phyloP scores from a whole-genome alignment of 2,888 invertebrate species.

The Parasteatoda lunata region DNA sequence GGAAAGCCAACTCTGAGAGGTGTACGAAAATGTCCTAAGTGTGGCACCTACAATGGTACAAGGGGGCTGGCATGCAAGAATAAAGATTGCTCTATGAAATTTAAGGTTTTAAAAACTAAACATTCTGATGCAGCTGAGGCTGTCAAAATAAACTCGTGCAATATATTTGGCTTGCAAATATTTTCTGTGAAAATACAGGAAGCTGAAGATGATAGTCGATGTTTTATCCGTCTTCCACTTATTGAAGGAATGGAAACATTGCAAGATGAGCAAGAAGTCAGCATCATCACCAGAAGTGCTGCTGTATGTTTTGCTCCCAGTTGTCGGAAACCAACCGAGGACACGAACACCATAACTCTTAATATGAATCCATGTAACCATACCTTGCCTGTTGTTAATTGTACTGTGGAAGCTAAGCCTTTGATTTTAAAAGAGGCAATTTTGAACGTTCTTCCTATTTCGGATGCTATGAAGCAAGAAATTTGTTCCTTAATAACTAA shows the following conservation, averaged over 20 bases:
- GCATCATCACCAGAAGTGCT: conserved; percentile 74
- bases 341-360: conserved; percentile 56
- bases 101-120: conserved; percentile 79
- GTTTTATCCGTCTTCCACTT: conserved; percentile 81
- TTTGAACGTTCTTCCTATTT: conserved; percentile 78
- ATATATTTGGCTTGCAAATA: conserved; percentile 75
- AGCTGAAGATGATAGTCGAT: conserved; percentile 82
- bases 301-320: conserved; percentile 79
- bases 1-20: conserved; percentile 82
- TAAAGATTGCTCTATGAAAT: conserved; percentile 81
- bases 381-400: conserved; percentile 80
- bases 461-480: conserved; percentile 79
- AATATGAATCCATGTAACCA: conserved; percentile 78
- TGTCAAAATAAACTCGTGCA: conserved; percentile 80
- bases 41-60: conserved; percentile 85
- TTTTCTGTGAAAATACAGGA: conserved; percentile 83
- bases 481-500: conserved; percentile 80
- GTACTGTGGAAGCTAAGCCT: conserved; percentile 79
- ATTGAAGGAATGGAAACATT: conserved; percentile 65
- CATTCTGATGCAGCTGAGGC: conserved; percentile 76
- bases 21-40: conserved; percentile 83
- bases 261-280: conserved; percentile 70
- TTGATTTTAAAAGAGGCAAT: conserved; percentile 80
- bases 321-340: conserved; percentile 72
- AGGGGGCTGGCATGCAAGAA: conserved; percentile 84